phyloP scores from a whole-genome alignment of 2,113 vertebrate species.

The Excalfactoria chinensis region DNA sequence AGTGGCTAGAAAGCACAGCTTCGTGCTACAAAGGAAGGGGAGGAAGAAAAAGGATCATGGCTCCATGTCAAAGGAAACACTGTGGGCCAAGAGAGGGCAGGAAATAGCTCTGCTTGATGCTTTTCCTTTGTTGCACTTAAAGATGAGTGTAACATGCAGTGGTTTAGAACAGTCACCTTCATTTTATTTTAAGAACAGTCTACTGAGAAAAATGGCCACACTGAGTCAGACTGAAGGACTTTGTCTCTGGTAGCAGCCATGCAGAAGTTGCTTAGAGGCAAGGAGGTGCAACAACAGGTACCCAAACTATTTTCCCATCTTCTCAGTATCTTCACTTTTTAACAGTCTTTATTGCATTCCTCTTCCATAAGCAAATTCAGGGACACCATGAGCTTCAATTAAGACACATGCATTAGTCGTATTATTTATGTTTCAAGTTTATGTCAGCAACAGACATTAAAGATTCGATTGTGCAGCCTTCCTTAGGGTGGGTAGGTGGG shows the following conservation, averaged over 20 bases:
- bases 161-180: neutral
- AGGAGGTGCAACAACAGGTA: neutral
- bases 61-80: neutral
- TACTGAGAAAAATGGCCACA: neutral
- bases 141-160: neutral
- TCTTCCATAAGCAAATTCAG: neutral
- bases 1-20: neutral
- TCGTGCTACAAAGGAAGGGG: neutral
- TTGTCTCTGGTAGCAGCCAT: neutral
- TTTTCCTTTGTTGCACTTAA: slow-evolving; percentile 5
- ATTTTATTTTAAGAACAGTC: neutral
- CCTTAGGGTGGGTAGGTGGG: neutral
- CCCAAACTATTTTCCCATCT: neutral
- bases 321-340: neutral
- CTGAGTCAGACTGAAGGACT: neutral
- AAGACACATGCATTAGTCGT: neutral
- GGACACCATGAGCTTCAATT: neutral
- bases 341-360: neutral
- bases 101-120: slow-evolving; percentile 18
- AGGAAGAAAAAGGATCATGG: neutral
- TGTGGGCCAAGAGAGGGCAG: neutral
- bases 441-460: neutral
- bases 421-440: rapidly evolving
- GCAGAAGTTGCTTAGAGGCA: neutral
- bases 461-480: neutral